phyloP scores from a whole-genome alignment of 1,140 invertebrate genomes.

The Ctenoplectra terminalis region DNA sequence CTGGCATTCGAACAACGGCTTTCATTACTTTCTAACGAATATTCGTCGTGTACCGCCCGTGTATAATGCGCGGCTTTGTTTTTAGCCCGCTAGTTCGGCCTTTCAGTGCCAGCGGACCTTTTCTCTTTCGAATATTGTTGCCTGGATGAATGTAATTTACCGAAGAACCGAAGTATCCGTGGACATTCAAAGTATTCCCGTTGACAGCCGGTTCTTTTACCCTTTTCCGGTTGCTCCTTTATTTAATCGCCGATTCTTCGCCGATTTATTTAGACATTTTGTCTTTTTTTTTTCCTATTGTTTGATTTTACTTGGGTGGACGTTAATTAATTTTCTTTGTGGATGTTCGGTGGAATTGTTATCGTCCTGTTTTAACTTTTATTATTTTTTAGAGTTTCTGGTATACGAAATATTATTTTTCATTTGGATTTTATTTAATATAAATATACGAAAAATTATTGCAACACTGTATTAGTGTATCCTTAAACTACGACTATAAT shows the following conservation, averaged over 20 bases:
- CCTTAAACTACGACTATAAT: too few relatives aligned
- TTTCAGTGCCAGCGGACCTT: background rate
- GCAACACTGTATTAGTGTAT: too few relatives aligned
- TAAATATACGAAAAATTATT: too few relatives aligned
- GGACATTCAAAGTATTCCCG: background rate
- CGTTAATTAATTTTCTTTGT: background rate
- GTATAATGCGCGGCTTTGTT: constrained; percentile 40
- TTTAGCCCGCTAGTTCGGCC: background rate
- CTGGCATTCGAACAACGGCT: constrained; percentile 39
- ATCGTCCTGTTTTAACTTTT: too few relatives aligned
- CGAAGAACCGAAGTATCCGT: constrained; percentile 4
- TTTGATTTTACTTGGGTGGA: background rate
- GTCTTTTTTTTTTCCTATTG: background rate
- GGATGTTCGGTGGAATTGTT: too few relatives aligned
- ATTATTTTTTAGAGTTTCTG: too few relatives aligned
- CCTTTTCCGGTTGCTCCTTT: background rate
- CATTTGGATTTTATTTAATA: too few relatives aligned
- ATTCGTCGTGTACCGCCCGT: constrained; percentile 29
- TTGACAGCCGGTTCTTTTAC: too few relatives aligned
- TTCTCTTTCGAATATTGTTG: constrained; percentile 2
- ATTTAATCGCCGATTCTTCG: background rate
- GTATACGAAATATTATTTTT: too few relatives aligned
- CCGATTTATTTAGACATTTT: background rate
- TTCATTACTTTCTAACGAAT: constrained; percentile 43
- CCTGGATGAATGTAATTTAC: constrained; percentile 23